Evolutionary conservation across 1,140 invertebrate genomes (phyloP).

Genomic region (Artemia franciscana): DNA sequence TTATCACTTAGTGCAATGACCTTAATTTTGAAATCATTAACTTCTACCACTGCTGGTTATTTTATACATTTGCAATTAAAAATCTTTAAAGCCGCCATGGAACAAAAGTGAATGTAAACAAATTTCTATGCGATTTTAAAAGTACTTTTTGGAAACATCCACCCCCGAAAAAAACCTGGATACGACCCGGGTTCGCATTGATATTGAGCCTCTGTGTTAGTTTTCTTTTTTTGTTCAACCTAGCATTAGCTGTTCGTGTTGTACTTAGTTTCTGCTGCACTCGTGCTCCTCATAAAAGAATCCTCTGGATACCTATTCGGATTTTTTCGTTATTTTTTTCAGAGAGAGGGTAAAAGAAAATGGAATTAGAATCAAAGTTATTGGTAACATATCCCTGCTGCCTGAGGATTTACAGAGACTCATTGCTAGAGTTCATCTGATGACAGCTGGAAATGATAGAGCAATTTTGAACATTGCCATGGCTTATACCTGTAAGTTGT

Average conservation of each 20-base stretch:
- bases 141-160: too few species aligned
- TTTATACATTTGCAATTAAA: too few species aligned
- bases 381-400: slow-evolving; percentile 63
- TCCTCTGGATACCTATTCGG: neutral
- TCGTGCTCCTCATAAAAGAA: neutral
- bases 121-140: too few species aligned
- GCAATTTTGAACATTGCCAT: slow-evolving; percentile 74
- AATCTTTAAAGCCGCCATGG: too few species aligned
- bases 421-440: slow-evolving; percentile 49
- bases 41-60: too few species aligned
- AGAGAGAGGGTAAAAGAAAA: slow-evolving; percentile 59
- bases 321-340: slow-evolving; percentile 15
- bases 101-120: too few species aligned
- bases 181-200: too few species aligned
- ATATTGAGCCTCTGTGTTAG: slow-evolving; percentile 5
- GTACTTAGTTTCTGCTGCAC: neutral
- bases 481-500: slow-evolving; percentile 48
- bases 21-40: too few species aligned
- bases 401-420: slow-evolving; percentile 48
- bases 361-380: slow-evolving; percentile 63
- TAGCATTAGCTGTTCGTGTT: neutral
- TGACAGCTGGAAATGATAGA: slow-evolving; percentile 58
- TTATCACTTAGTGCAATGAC: too few species aligned
- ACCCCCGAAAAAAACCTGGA: too few species aligned
- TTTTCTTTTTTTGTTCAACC: slow-evolving; percentile 1